A percentile compares a stretch with the other conserved stretches of the same genome.
Evolutionary conservation across 2,797 vertebrate species (phyloP).

Genomic region (Poeciliopsis gracilis): DNA sequence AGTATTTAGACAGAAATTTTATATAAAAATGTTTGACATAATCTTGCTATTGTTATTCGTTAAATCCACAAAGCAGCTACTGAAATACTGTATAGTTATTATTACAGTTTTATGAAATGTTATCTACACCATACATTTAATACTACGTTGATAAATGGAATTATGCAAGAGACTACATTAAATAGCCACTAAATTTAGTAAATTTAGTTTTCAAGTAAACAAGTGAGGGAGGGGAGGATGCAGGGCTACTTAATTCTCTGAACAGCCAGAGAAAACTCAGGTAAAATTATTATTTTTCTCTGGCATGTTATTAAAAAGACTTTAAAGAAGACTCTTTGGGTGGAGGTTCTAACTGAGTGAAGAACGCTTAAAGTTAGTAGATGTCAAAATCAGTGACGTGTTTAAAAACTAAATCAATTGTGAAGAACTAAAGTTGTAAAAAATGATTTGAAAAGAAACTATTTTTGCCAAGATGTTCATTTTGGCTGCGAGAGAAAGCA

Average conservation of each 20-base stretch:
- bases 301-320: not conserved
- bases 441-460: not conserved
- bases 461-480: not conserved
- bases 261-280: not conserved
- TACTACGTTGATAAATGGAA: not conserved
- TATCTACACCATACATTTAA: not conserved
- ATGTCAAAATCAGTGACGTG: not conserved
- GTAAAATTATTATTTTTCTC: constrained; percentile 2
- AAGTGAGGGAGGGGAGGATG: not conserved
- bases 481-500: not conserved
- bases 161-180: not conserved
- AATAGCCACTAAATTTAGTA: not conserved
- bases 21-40: not conserved
- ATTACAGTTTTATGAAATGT: not conserved
- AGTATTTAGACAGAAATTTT: not conserved
- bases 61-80: constrained; percentile 4
- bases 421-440: not conserved
- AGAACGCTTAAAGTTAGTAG: not conserved
- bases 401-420: not conserved
- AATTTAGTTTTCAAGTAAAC: not conserved
- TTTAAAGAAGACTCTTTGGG: not conserved
- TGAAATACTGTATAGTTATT: not conserved
- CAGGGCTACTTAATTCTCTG: not conserved
- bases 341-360: not conserved
- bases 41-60: not conserved